phyloP scores from a whole-genome alignment of 2,888 invertebrate species.

The Chrysopilus asiliformis region DNA sequence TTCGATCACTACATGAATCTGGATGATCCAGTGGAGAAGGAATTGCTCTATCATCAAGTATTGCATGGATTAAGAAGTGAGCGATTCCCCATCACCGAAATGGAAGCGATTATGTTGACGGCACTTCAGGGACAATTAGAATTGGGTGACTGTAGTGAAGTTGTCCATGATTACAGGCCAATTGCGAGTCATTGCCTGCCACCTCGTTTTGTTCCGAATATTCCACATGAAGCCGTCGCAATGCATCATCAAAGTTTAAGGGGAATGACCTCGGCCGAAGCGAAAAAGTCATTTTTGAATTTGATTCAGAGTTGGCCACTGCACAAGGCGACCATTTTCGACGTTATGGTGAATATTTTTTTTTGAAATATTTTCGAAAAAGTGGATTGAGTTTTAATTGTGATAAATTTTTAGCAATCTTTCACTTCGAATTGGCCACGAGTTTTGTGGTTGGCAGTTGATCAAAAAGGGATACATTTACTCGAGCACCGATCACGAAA shows the following conservation, averaged over 20 bases:
- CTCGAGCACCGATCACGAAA: conserved; percentile 78
- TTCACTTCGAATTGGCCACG: conserved; percentile 94
- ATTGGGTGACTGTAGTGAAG: conserved; percentile 66
- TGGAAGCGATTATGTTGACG: conserved; percentile 90
- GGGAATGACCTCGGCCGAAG: conserved; percentile 73
- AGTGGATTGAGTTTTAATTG: background rate
- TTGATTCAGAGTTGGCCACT: conserved; percentile 89
- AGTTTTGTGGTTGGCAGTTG: conserved; percentile 82
- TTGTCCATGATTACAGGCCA: conserved; percentile 48
- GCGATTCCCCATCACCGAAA: conserved; percentile 82
- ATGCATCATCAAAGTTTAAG: conserved; percentile 83
- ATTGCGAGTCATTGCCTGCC: conserved; percentile 74
- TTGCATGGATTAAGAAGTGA: conserved; percentile 81
- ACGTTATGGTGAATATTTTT: conserved; percentile 65
- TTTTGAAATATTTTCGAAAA: background rate
- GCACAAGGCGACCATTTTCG: conserved; percentile 84
- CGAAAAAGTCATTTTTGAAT: conserved; percentile 85
- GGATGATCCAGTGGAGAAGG: conserved; percentile 81
- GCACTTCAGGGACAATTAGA: conserved; percentile 89
- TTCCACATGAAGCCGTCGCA: conserved; percentile 72
- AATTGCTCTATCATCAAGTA: conserved; percentile 85
- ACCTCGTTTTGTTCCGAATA: conserved; percentile 60
- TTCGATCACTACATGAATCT: conserved; percentile 66
- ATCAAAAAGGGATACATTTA: conserved; percentile 81
- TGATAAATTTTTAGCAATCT: conserved; percentile 54